A percentile compares a stretch with the other conserved stretches of the same genome.
These are phyloP conservation scores for Sciurus vulgaris DNA, from an alignment of 2,797 vertebrate genomes.

Conservation along the genomic window DNA sequence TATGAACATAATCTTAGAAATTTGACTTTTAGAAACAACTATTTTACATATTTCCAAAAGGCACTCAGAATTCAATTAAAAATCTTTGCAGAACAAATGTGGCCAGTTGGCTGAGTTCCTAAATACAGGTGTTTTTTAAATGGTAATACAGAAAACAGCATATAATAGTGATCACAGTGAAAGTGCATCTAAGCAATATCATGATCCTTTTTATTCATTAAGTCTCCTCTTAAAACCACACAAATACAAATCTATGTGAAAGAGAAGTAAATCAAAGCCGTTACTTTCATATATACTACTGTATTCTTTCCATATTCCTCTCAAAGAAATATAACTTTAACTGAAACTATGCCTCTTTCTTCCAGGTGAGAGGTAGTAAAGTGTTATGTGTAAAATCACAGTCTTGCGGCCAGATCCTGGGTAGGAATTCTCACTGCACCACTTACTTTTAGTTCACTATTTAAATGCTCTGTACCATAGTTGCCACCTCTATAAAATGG, in stretches of 20 bases:
- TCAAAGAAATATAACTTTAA: not conserved
- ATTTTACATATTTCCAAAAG: not conserved
- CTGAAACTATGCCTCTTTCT: not conserved
- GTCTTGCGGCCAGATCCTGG: not conserved
- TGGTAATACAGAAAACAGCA: slow-evolving; percentile 51
- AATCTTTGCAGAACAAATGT: slow-evolving; percentile 5
- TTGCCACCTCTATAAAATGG: slow-evolving; percentile 35
- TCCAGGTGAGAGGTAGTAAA: not conserved
- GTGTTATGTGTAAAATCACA: not conserved
- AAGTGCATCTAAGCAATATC: not conserved
- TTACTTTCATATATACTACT: not conserved
- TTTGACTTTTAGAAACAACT: not conserved
- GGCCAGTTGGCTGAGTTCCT: not conserved
- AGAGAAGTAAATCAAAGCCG: slow-evolving; percentile 33
- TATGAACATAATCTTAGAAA: slow-evolving; percentile 25
- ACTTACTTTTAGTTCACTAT: slow-evolving; percentile 3
- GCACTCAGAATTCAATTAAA: slow-evolving; percentile 30
- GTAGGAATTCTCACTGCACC: not conserved
- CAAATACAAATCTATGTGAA: not conserved
- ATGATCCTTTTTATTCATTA: not conserved
- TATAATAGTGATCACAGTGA: not conserved
- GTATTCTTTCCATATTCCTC: not conserved
- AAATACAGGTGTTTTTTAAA: slow-evolving; percentile 36
- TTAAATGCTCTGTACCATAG: not conserved
- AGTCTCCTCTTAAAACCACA: slow-evolving; percentile 43